Conservation (phyloP, 2,888 invertebrate genomes). For the Drosophila greeni region DNA sequence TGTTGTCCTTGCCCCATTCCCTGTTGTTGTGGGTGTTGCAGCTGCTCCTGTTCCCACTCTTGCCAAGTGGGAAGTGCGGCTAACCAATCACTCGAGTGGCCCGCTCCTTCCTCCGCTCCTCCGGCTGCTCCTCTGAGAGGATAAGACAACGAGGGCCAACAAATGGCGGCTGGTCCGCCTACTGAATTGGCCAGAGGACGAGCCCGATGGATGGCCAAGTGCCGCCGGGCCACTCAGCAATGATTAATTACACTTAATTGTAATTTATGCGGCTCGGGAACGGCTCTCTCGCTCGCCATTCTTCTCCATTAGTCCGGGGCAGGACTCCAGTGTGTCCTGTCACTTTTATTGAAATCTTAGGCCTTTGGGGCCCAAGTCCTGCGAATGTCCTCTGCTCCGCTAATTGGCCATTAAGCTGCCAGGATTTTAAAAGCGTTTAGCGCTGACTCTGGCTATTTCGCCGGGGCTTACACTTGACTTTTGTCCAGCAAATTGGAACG, state of each 20-base stretch:
- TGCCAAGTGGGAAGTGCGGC: slow-evolving; percentile 56
- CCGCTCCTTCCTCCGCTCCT: not conserved
- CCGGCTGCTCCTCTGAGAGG: slow-evolving; percentile 1
- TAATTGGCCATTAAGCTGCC: slow-evolving; percentile 63
- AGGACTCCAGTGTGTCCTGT: slow-evolving; percentile 11
- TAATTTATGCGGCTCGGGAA: slow-evolving; percentile 58
- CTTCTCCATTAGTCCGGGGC: slow-evolving; percentile 25
- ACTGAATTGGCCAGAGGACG: slow-evolving; percentile 38
- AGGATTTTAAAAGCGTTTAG: slow-evolving; percentile 49
- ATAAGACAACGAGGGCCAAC: slow-evolving; percentile 24
- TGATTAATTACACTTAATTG: slow-evolving; percentile 73
- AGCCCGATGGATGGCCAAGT: slow-evolving; percentile 40
- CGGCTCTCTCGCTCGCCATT: slow-evolving; percentile 25
- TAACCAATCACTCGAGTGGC: slow-evolving; percentile 57
- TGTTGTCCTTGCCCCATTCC: slow-evolving; percentile 5
- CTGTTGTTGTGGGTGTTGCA: slow-evolving; percentile 18
- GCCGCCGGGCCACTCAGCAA: slow-evolving; percentile 40
- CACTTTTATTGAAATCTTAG: slow-evolving; percentile 57
- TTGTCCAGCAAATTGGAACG: slow-evolving; percentile 21
- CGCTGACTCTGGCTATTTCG: slow-evolving; percentile 36
- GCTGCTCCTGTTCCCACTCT: slow-evolving; percentile 28
- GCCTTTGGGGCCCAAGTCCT: slow-evolving; percentile 22
- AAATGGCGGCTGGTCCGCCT: slow-evolving; percentile 62
- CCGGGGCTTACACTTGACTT: slow-evolving; percentile 32
- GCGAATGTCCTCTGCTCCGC: slow-evolving; percentile 34